Percentiles rank a stretch among this genome's conserved stretches.
These are phyloP conservation scores for Styela clava DNA, from an alignment of 23 tunicate genomes.

Conservation along the genomic window DNA sequence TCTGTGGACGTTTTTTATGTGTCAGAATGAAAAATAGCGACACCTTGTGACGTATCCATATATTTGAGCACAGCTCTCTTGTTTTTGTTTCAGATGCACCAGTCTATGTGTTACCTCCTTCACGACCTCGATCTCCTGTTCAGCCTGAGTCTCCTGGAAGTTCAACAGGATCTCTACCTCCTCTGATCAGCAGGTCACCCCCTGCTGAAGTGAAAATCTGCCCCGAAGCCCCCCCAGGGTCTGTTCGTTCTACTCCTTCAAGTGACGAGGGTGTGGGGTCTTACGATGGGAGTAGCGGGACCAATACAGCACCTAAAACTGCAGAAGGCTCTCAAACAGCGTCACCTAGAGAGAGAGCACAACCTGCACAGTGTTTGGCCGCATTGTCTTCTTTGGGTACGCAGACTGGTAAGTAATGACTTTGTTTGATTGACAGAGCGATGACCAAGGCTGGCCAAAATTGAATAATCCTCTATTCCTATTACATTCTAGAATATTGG, in stretches of 20 bases:
- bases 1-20: no score
- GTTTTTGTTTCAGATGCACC: constrained; percentile 20
- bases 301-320: constrained; percentile 15
- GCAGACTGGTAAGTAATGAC: not conserved
- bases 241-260: constrained; percentile 28
- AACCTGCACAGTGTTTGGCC: not conserved
- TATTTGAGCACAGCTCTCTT: no score
- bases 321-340: constrained; percentile 12
- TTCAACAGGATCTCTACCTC: constrained; percentile 6
- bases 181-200: constrained; percentile 6
- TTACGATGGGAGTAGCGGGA: constrained; percentile 43
- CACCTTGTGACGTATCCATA: no score
- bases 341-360: constrained; percentile 5
- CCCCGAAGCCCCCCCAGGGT: constrained; percentile 20
- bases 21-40: no score
- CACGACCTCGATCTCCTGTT: constrained; percentile 19
- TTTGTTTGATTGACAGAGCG: no score
- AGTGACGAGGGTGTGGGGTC: constrained; percentile 81
- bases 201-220: not conserved
- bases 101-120: not conserved
- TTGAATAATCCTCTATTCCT: no score
- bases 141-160: not conserved
- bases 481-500: no score
- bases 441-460: no score
- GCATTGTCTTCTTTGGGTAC: not conserved